Percentiles rank a stretch among this genome's conserved stretches.
These are phyloP conservation scores for Cheilosia vernalis DNA, from an alignment of 2,888 invertebrate species.

Conservation along the genomic window DNA sequence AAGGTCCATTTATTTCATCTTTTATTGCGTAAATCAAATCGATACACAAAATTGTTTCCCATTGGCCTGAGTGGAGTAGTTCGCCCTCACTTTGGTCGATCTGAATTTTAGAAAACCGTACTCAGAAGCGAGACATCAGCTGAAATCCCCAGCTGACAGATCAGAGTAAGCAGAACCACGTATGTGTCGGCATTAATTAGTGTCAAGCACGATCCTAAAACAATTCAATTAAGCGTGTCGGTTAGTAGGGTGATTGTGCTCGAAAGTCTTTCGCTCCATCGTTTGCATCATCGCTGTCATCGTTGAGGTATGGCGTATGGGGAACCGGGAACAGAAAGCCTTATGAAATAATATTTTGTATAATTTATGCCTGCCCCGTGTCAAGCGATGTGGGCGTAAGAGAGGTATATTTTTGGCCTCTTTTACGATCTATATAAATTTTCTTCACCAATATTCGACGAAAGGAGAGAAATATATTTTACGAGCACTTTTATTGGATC, in stretches of 20 bases:
- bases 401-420: slow-evolving; percentile 63
- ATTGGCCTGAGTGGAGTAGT: slow-evolving; percentile 23
- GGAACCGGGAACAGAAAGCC: background rate
- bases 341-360: slow-evolving; percentile 57
- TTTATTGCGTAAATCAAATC: slow-evolving; percentile 30
- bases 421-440: slow-evolving; percentile 52
- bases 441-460: slow-evolving; percentile 2
- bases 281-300: slow-evolving; percentile 7
- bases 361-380: slow-evolving; percentile 49
- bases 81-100: background rate
- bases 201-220: slow-evolving; percentile 57
- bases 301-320: too few species aligned
- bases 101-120: background rate
- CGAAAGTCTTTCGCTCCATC: background rate
- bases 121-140: background rate
- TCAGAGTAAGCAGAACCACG: slow-evolving; percentile 44
- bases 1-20: slow-evolving; percentile 27
- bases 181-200: slow-evolving; percentile 61
- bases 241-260: slow-evolving; percentile 28
- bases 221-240: slow-evolving; percentile 58
- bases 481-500: slow-evolving; percentile 32
- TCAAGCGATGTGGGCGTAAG: slow-evolving; percentile 60
- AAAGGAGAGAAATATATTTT: slow-evolving; percentile 45
- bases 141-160: slow-evolving; percentile 44
- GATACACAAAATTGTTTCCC: slow-evolving; percentile 35